A percentile compares a stretch with the other conserved stretches of the same genome.
These are phyloP conservation scores for Tupaia chinensis DNA, from an alignment of 2,113 vertebrate species.

Conservation along the genomic window DNA sequence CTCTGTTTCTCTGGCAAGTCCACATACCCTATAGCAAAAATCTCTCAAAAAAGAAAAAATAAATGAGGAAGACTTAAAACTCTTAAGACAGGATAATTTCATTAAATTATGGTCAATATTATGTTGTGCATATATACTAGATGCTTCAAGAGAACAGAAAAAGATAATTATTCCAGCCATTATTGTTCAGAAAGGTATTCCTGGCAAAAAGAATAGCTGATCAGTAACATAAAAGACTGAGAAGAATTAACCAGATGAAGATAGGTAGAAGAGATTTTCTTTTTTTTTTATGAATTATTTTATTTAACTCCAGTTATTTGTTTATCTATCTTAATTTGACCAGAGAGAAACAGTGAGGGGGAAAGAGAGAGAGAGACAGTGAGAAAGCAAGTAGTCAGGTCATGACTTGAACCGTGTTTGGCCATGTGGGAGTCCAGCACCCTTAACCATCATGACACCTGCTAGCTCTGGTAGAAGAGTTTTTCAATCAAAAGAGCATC, in stretches of 20 bases:
- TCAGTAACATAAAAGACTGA: background rate
- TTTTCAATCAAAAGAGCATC: background rate
- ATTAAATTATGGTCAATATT: background rate
- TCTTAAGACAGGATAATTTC: background rate
- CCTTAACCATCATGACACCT: no score
- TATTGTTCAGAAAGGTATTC: background rate
- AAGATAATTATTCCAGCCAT: background rate
- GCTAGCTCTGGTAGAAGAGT: background rate
- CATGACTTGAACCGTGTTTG: no score
- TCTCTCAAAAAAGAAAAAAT: no score
- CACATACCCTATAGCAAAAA: no score
- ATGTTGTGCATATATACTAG: background rate
- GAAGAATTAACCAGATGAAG: background rate
- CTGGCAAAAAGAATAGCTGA: background rate
- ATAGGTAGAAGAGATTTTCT: background rate
- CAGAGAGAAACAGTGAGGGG: no score
- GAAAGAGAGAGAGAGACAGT: no score
- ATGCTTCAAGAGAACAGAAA: background rate
- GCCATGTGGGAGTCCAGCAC: no score
- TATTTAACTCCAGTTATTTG: no score
- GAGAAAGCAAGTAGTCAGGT: no score
- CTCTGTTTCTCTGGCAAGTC: no score
- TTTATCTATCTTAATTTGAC: no score
- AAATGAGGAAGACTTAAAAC: background rate
- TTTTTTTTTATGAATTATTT: no score